A percentile compares a stretch with the other conserved stretches of the same genome.
These are phyloP conservation scores for Philereme vetulata DNA, from an alignment of 2,888 invertebrate species.

Conservation along the genomic window DNA sequence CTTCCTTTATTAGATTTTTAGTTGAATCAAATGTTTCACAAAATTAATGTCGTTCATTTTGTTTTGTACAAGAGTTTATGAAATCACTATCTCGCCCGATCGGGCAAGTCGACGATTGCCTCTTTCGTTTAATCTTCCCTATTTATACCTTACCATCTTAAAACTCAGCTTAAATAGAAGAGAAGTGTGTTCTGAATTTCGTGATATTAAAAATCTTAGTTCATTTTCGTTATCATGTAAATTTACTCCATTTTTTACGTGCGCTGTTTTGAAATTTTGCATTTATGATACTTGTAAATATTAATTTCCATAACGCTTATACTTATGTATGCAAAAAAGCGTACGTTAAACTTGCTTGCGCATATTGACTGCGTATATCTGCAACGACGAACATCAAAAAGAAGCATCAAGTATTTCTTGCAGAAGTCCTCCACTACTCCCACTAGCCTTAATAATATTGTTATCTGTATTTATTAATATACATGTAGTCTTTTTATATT, in stretches of 20 bases:
- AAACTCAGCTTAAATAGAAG: neutral
- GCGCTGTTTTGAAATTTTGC: slow-evolving; percentile 8
- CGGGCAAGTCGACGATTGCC: too few species aligned
- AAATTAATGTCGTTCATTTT: neutral
- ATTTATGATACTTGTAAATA: slow-evolving; percentile 13
- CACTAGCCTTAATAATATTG: too few species aligned
- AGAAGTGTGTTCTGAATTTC: neutral
- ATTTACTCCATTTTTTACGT: slow-evolving; percentile 8
- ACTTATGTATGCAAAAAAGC: slow-evolving; percentile 24
- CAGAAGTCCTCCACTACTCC: too few species aligned
- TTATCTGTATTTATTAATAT: too few species aligned
- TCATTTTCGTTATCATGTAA: slow-evolving; percentile 17
- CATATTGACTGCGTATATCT: neutral
- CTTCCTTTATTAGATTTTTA: too few species aligned
- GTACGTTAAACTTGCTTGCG: slow-evolving; percentile 9
- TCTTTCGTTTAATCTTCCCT: neutral
- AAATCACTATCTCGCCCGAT: too few species aligned
- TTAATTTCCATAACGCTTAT: slow-evolving; percentile 8
- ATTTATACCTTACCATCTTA: neutral
- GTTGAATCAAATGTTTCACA: too few species aligned
- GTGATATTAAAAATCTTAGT: slow-evolving; percentile 6
- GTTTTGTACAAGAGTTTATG: neutral
- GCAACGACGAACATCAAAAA: too few species aligned
- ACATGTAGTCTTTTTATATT: too few species aligned
- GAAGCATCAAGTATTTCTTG: too few species aligned